Evolutionary conservation across 2,113 vertebrate species (phyloP).

Genomic region (Sebastes fasciatus): DNA sequence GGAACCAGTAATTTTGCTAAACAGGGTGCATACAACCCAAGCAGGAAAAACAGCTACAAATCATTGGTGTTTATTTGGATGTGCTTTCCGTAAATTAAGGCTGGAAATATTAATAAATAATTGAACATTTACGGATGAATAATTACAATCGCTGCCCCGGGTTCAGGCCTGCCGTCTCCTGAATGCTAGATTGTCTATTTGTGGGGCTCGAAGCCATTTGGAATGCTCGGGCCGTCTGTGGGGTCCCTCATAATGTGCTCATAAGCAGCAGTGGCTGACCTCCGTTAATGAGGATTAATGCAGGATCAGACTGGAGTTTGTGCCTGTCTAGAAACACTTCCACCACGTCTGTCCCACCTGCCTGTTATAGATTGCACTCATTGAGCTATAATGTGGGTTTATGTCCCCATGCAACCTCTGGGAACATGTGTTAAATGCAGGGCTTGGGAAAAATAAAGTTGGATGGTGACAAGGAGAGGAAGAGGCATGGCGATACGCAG

Average conservation of each 20-base stretch:
- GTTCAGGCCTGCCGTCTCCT: constrained; percentile 16
- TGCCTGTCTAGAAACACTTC: constrained; percentile 48
- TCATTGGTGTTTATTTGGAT: constrained; percentile 51
- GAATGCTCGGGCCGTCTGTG: constrained; percentile 34
- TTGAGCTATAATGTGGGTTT: constrained; percentile 51
- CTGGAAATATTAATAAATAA: constrained; percentile 51
- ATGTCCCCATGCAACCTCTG: constrained; percentile 36
- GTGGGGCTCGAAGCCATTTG: constrained; percentile 52
- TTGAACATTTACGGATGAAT: constrained; percentile 42
- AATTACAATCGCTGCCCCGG: constrained; percentile 15
- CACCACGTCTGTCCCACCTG: constrained; percentile 36
- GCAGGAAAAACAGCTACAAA: constrained; percentile 11
- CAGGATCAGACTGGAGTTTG: constrained; percentile 63
- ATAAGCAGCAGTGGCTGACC: constrained; percentile 53
- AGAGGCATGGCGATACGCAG: constrained; percentile 1
- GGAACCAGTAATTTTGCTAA: constrained; percentile 4
- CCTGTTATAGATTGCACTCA: constrained; percentile 63
- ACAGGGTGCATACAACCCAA: not conserved
- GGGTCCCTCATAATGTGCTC: constrained; percentile 55
- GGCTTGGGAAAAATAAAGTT: constrained; percentile 28
- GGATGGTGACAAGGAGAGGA: constrained; percentile 6
- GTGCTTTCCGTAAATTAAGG: not conserved
- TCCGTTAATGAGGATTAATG: constrained; percentile 79
- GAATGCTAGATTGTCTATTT: constrained; percentile 66
- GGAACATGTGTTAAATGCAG: constrained; percentile 43